These are phyloP conservation scores for Aethina tumida DNA, from an alignment of 1,140 invertebrate species.

Conservation along the genomic window DNA sequence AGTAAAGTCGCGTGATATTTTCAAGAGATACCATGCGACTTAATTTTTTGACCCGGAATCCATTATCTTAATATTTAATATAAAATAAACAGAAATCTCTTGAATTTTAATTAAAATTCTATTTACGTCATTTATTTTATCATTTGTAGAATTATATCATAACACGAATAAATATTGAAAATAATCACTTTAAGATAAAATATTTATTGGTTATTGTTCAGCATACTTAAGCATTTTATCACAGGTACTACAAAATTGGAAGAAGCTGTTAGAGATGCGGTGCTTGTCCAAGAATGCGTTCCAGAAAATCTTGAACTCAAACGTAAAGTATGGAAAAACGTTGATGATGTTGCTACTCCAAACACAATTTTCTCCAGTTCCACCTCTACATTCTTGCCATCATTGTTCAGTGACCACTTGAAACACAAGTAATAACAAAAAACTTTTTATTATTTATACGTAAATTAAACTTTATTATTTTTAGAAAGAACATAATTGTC, in stretches of 20 bases:
- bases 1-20: too few species aligned
- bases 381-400: slow-evolving; percentile 82
- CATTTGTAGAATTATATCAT: too few species aligned
- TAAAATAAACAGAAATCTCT: too few species aligned
- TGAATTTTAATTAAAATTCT: too few species aligned
- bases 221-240: slow-evolving; percentile 20
- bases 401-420: slow-evolving; percentile 69
- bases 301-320: slow-evolving; percentile 85
- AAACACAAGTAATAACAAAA: slow-evolving; percentile 51
- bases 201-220: neutral
- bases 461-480: slow-evolving; percentile 8
- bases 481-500: slow-evolving; percentile 40
- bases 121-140: too few species aligned
- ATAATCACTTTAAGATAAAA: too few species aligned
- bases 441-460: too few species aligned
- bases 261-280: slow-evolving; percentile 57
- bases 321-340: slow-evolving; percentile 61
- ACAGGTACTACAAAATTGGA: slow-evolving; percentile 55
- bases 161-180: too few species aligned
- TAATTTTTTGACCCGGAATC: neutral
- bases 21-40: too few species aligned
- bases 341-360: slow-evolving; percentile 66
- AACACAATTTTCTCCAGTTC: slow-evolving; percentile 79
- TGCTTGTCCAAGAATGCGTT: slow-evolving; percentile 83
- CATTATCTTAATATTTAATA: neutral